Base-by-base conservation (phyloP, 2,888 invertebrate genomes). In the Orchestes rusci region DNA sequence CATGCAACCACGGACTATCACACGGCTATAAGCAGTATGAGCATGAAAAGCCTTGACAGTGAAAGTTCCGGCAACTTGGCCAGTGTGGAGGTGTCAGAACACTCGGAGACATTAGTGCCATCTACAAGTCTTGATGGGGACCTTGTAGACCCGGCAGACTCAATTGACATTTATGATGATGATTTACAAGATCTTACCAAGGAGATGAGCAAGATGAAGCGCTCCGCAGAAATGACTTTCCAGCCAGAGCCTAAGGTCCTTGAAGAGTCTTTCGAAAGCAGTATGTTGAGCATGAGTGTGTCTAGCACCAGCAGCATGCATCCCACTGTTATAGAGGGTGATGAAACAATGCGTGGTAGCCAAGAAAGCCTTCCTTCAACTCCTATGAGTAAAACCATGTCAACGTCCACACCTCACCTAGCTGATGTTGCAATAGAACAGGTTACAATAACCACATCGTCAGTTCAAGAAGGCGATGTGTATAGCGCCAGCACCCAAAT, bases 51-150 rank as follows among this genome's bases (percentile, higher is more conserved):
- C 46, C 71, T 92, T 31, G 89, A 90, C 61, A 92, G 91, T 2
- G 84, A 91, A 67, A 88, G 86, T 53, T 91, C 91, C 0, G 90
- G 89, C 13, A 85, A 91, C 65, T 73, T 92, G 44, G 90, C 85
- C 1, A 91, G 91, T 61, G 79, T 91, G 51, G 92, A 92, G 69
- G 81, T 90, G 27, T 93, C 93, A 20, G 94, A 95, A 67, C 75
- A 85, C 17, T 93, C 93, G 1, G 94, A 94, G 70, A 96, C 95
- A 2, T 69, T 96, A 5, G 84, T 96, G 7, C 90, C 93, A 10
- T 93, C 95, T 2, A 84, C 86, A 5, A 82, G 85, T 61, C 68
- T 84, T 36, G 82, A 83, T 61, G 80, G 82, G 56, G 84, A 84
- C 56, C 74, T 84, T 50, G 76, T 80, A 57, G 80, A 80, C 52